These are phyloP conservation scores for Scrobipalpa costella DNA, from an alignment of 2,888 invertebrate genomes.

Conservation along the genomic window DNA sequence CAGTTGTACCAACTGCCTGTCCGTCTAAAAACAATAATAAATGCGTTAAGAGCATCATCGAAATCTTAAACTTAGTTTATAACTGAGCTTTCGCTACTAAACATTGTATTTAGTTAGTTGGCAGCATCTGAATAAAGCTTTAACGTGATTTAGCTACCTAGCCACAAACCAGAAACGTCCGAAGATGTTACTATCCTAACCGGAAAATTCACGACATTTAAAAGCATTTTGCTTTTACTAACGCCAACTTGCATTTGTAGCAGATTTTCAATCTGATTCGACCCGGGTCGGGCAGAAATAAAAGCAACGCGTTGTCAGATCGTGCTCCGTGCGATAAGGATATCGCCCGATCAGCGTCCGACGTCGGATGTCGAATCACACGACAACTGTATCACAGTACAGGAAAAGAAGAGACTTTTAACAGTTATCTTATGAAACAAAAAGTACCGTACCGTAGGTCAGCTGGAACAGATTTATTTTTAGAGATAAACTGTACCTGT, in stretches of 20 bases:
- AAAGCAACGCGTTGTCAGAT: slow-evolving; percentile 17
- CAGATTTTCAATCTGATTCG: slow-evolving; percentile 16
- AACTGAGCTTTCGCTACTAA: too few relatives aligned
- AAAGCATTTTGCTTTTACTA: background rate
- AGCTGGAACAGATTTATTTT: too few relatives aligned
- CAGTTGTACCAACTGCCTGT: too few relatives aligned
- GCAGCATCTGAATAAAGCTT: too few relatives aligned
- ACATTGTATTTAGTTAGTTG: too few relatives aligned
- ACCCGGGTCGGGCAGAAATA: slow-evolving; percentile 13
- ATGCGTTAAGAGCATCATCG: too few relatives aligned
- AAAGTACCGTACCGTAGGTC: too few relatives aligned
- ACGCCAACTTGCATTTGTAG: slow-evolving; percentile 6
- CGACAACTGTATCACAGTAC: background rate
- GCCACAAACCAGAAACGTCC: background rate
- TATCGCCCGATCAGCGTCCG: slow-evolving; percentile 1
- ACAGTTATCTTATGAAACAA: too few relatives aligned
- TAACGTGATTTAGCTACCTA: background rate
- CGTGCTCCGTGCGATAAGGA: slow-evolving; percentile 15
- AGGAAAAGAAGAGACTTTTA: background rate
- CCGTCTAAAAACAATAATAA: too few relatives aligned
- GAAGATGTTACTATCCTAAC: background rate
- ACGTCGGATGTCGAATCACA: background rate
- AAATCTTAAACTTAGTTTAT: too few relatives aligned
- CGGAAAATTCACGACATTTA: background rate
- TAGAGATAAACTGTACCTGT: too few relatives aligned